Evolutionary conservation across 2,888 invertebrate genomes (phyloP).

Genomic region (Dendrolimus houi): DNA sequence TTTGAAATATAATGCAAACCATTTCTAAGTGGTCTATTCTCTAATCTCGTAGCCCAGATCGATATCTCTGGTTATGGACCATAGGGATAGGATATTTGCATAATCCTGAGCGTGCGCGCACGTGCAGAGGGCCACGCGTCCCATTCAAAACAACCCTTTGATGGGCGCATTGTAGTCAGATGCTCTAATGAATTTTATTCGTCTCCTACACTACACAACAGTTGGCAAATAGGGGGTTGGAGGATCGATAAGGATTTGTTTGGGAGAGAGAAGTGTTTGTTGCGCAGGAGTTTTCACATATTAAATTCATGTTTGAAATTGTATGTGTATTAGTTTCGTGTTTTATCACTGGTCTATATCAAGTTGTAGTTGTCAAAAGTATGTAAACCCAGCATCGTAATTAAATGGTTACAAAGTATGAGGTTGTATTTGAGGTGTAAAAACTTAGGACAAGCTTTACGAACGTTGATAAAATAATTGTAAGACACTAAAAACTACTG

Average conservation of each 20-base stretch:
- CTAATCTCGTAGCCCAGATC: conserved; percentile 11
- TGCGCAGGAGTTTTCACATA: background rate
- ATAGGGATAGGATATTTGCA: conserved; percentile 36
- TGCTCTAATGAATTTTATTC: conserved; percentile 39
- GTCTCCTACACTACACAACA: conserved; percentile 20
- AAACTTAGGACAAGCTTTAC: too few species aligned
- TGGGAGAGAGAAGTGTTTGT: background rate
- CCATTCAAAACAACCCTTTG: conserved; percentile 42
- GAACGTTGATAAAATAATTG: too few species aligned
- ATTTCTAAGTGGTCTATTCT: conserved; percentile 7
- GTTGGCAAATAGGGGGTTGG: background rate
- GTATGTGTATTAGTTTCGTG: too few species aligned
- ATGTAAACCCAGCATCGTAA: too few species aligned
- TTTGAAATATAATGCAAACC: too few species aligned
- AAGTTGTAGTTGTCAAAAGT: too few species aligned
- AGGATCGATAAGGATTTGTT: background rate
- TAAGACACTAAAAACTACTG: too few species aligned
- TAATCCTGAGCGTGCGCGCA: conserved; percentile 36
- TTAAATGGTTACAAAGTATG: too few species aligned
- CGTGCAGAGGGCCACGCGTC: conserved; percentile 40
- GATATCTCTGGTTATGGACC: conserved; percentile 16
- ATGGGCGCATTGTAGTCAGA: conserved; percentile 27
- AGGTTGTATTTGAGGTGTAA: too few species aligned
- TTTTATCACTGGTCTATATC: too few species aligned
- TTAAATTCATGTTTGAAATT: too few species aligned